A percentile compares a stretch with the other conserved stretches of the same genome.
Evolutionary conservation across 2,797 vertebrate genomes (phyloP).

Genomic region (Fundulus diaphanus): DNA sequence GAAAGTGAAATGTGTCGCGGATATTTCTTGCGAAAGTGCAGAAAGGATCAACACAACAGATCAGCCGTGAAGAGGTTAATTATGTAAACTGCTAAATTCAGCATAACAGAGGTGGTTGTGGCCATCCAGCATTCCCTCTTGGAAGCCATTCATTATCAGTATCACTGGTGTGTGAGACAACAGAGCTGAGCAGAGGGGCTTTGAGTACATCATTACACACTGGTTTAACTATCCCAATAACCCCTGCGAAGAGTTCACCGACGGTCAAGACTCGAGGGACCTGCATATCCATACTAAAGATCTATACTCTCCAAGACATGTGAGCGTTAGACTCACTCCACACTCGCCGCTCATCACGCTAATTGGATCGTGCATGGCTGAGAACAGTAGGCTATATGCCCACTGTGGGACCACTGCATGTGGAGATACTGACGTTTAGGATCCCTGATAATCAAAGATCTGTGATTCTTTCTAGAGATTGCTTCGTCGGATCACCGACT

Average conservation of each 20-base stretch:
- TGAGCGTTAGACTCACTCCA: slow-evolving; percentile 49
- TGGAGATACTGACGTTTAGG: slow-evolving; percentile 15
- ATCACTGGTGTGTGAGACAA: slow-evolving; percentile 42
- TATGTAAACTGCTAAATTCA: slow-evolving; percentile 18
- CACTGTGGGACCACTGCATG: slow-evolving; percentile 27
- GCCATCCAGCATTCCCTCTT: slow-evolving; percentile 11
- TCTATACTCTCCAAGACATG: slow-evolving; percentile 61
- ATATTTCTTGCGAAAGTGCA: slow-evolving; percentile 4
- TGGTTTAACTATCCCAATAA: slow-evolving; percentile 65
- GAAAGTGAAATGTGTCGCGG: background rate
- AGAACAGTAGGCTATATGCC: slow-evolving; percentile 54
- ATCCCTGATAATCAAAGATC: slow-evolving; percentile 35
- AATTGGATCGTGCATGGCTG: slow-evolving; percentile 71
- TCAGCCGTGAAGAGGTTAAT: background rate
- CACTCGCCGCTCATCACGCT: slow-evolving; percentile 52
- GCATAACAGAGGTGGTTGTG: slow-evolving; percentile 17
- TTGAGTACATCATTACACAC: slow-evolving; percentile 47
- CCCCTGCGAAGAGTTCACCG: slow-evolving; percentile 52
- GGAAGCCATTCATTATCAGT: slow-evolving; percentile 55
- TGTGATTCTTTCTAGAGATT: slow-evolving; percentile 23
- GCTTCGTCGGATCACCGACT: slow-evolving; percentile 22
- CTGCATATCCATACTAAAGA: slow-evolving; percentile 74
- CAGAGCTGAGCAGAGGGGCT: slow-evolving; percentile 15
- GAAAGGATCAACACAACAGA: slow-evolving; percentile 4
- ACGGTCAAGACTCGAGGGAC: slow-evolving; percentile 46